These are phyloP conservation scores for Lymantria dispar DNA, from an alignment of 2,888 invertebrate genomes.

Conservation along the genomic window DNA sequence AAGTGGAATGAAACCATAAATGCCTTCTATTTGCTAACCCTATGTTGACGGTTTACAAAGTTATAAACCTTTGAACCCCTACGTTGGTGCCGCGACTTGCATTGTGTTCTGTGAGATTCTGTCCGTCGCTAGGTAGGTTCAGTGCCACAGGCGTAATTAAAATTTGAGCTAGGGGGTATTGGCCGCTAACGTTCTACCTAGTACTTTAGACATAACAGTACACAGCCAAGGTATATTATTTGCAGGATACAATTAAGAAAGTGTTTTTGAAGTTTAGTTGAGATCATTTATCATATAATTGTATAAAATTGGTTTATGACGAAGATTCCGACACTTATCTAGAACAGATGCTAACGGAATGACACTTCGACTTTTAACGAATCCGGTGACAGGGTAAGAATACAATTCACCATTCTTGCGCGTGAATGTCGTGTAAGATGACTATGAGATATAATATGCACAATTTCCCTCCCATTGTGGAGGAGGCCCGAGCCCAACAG, in stretches of 20 bases:
- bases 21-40: not conserved
- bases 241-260: not conserved
- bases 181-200: slow-evolving; percentile 14
- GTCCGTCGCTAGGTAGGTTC: slow-evolving; percentile 10
- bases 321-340: too few species aligned
- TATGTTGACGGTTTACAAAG: slow-evolving; percentile 21
- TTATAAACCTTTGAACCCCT: slow-evolving; percentile 38
- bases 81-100: slow-evolving; percentile 25
- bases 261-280: too few species aligned
- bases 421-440: too few species aligned
- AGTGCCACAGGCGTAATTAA: slow-evolving; percentile 25
- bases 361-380: too few species aligned
- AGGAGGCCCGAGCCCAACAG: too few species aligned
- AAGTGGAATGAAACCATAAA: not conserved
- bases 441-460: too few species aligned
- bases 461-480: too few species aligned
- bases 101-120: slow-evolving; percentile 23
- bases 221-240: not conserved
- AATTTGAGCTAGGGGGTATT: slow-evolving; percentile 19
- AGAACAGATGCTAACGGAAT: too few species aligned
- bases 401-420: too few species aligned
- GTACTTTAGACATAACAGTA: slow-evolving; percentile 14
- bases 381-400: too few species aligned
- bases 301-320: too few species aligned
- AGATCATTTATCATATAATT: too few species aligned